These are phyloP conservation scores for Leistus spinibarbis DNA, from an alignment of 2,888 invertebrate species.

Conservation along the genomic window DNA sequence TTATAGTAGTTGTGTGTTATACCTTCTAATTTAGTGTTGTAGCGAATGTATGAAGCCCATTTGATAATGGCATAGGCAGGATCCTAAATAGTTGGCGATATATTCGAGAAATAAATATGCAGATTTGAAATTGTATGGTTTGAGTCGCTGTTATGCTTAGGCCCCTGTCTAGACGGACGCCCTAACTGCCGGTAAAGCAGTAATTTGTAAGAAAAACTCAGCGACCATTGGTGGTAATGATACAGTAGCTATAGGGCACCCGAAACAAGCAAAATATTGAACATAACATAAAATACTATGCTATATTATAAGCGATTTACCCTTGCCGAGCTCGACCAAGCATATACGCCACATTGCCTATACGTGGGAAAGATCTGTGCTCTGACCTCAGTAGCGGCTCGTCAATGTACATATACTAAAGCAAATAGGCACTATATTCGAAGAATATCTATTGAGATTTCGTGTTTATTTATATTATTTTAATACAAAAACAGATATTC, in stretches of 20 bases:
- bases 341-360: not conserved
- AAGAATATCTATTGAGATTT: too few species aligned
- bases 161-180: conserved; percentile 5
- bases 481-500: too few species aligned
- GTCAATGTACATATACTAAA: not conserved
- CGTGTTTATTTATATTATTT: too few species aligned
- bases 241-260: conserved; percentile 12
- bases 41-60: not conserved
- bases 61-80: not conserved
- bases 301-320: not conserved
- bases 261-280: not conserved
- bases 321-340: not conserved
- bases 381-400: not conserved
- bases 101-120: conserved; percentile 11
- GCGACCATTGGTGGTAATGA: conserved; percentile 12
- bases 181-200: not conserved
- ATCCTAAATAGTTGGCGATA: conserved; percentile 1
- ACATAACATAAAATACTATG: not conserved
- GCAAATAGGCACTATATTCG: too few species aligned
- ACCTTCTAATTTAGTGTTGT: conserved; percentile 5
- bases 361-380: not conserved
- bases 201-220: conserved; percentile 15
- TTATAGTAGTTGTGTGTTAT: not conserved
- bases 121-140: conserved; percentile 22
- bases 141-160: not conserved